A percentile compares a stretch with the other conserved stretches of the same genome.
These are phyloP conservation scores for Drosophila simulans DNA, from an alignment of 1,140 invertebrate species.

Conservation along the genomic window DNA sequence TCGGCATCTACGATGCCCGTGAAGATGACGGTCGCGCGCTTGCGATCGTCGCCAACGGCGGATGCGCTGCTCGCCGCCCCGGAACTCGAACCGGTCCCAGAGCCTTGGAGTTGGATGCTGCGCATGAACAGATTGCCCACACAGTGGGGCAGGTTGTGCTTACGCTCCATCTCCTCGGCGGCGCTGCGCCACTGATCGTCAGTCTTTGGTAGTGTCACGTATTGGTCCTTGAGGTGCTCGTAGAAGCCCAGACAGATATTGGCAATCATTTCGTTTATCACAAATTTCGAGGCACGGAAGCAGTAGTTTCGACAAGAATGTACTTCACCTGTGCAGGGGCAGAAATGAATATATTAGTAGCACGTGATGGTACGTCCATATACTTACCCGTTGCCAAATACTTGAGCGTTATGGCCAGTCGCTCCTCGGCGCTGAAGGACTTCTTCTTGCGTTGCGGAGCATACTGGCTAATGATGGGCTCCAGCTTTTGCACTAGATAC, in stretches of 20 bases:
- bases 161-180: slow-evolving; percentile 73
- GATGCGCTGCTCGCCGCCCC: slow-evolving; percentile 26
- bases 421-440: slow-evolving; percentile 80
- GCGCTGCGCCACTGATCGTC: slow-evolving; percentile 78
- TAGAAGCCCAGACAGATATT: slow-evolving; percentile 84
- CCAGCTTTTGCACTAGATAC: slow-evolving; percentile 75
- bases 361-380: neutral
- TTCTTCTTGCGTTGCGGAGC: slow-evolving; percentile 82
- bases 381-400: slow-evolving; percentile 83
- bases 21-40: slow-evolving; percentile 73
- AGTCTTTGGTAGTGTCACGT: slow-evolving; percentile 83
- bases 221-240: slow-evolving; percentile 82
- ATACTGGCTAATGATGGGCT: slow-evolving; percentile 77
- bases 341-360: neutral
- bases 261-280: slow-evolving; percentile 84
- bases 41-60: slow-evolving; percentile 62
- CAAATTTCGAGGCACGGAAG: slow-evolving; percentile 84
- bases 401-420: slow-evolving; percentile 83
- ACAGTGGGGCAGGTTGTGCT: slow-evolving; percentile 73
- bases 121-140: slow-evolving; percentile 78
- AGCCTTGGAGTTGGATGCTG: slow-evolving; percentile 74
- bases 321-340: slow-evolving; percentile 67
- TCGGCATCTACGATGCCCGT: slow-evolving; percentile 77
- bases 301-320: slow-evolving; percentile 84
- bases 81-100: slow-evolving; percentile 10